Evolutionary conservation across 2,797 vertebrate species (phyloP), one percentile per base, ranked within the genome.

Genomic region (Choloepus didactylus): DNA sequence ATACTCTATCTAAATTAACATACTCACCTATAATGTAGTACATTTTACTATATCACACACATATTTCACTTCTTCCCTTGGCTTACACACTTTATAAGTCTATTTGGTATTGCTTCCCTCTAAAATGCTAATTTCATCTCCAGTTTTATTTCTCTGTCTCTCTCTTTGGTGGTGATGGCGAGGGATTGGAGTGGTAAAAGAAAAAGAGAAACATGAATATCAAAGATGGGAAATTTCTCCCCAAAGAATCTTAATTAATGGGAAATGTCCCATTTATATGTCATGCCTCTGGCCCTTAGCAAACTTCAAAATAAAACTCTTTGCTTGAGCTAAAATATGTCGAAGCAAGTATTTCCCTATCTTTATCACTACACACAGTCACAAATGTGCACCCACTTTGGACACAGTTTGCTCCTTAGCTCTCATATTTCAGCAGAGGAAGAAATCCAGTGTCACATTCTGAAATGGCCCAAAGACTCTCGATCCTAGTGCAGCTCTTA

Each of bases 251-350:
- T 69, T 84, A 69, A 73, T 76, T 73, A 59, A 60, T 62, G 18
- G 56, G 46, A 91, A 82, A 85, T 64, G 19, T 81, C 31, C 72
- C 51, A 87, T 51, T 85, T 76, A 44, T 19, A 95, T 66, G 87
- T 86, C 51, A 87, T 67, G 73, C 21, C 77, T 90, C 77, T 87
- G 90, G 83, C 41, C 38, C 62, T 77, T 25, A 77, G 62, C 25
- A 85, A 90, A 72, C 9, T 72, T 66, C n/a, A 90, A 84, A 91
- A 75, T 56, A 75, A 93, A 82, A 95, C 56, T 27, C 76, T 90
- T 76, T 72, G 59, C 62, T 91, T n/a, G 5, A 7, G 59, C 54
- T 88, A 79, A 91, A 66, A 67, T 73, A 64, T 16, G 56, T 72
- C 41, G 10, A 76, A 69, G 21, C 12, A 72, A 70, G 41, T 51